Conservation (phyloP, 1,140 invertebrate genomes). For the Arion vulgaris region DNA sequence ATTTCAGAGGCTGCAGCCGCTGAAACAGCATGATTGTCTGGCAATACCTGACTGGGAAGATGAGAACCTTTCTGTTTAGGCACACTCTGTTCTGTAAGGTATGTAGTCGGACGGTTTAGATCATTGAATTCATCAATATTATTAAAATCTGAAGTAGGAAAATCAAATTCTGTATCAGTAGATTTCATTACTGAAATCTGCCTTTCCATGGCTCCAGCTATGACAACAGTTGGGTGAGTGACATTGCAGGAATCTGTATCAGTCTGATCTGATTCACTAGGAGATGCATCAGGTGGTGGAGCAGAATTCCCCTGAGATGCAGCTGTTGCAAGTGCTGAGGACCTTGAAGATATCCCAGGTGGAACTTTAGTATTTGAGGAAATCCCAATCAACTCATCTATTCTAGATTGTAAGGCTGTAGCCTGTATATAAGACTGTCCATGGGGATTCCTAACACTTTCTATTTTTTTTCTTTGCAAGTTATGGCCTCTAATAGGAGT, state of each 20-base stretch:
- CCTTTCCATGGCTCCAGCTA: constrained; percentile 18
- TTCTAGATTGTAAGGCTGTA: neutral
- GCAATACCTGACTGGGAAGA: neutral
- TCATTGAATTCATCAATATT: constrained; percentile 65
- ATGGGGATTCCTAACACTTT: neutral
- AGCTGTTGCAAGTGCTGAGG: constrained; percentile 17
- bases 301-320: constrained; percentile 38
- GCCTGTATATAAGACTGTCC: neutral
- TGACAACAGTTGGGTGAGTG: constrained; percentile 45
- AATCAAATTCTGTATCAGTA: constrained; percentile 67
- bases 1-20: constrained; percentile 15
- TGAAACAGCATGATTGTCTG: neutral
- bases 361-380: neutral
- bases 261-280: constrained; percentile 63
- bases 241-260: constrained; percentile 65
- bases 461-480: constrained; percentile 9
- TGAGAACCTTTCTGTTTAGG: neutral
- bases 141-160: constrained; percentile 68
- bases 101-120: constrained; percentile 48
- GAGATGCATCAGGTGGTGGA: constrained; percentile 50
- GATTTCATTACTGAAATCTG: constrained; percentile 55
- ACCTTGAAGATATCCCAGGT: constrained; percentile 3
- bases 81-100: neutral
- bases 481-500: constrained; percentile 66
- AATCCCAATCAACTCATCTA: neutral